Evolutionary conservation across 2,797 vertebrate genomes (phyloP).

Genomic region (Streptopelia turtur): DNA sequence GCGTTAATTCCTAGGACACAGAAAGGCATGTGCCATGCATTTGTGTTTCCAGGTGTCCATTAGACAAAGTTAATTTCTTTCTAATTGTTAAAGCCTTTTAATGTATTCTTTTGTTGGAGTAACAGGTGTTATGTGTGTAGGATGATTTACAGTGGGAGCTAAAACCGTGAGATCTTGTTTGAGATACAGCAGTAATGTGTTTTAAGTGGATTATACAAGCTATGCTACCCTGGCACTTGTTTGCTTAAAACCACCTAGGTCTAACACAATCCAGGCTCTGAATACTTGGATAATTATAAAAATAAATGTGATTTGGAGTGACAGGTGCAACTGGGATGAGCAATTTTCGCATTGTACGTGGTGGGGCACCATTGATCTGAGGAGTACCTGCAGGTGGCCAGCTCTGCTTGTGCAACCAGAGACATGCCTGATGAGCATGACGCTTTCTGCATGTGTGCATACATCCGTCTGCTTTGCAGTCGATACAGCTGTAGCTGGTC

Average conservation of each 20-base stretch:
- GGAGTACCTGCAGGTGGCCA: not conserved
- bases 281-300: not conserved
- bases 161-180: slow-evolving; percentile 34
- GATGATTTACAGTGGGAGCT: slow-evolving; percentile 15
- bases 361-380: not conserved
- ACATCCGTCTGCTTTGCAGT: not conserved
- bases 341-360: not conserved
- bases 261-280: not conserved
- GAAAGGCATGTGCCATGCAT: not conserved
- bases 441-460: no score
- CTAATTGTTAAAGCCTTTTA: slow-evolving; percentile 22
- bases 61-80: slow-evolving; percentile 25
- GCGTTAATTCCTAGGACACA: not conserved
- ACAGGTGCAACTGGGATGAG: not conserved
- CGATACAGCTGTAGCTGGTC: not conserved
- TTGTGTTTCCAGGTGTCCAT: not conserved
- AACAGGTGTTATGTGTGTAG: not conserved
- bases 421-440: not conserved
- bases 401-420: not conserved
- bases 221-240: slow-evolving; percentile 2
- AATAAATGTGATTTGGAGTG: not conserved
- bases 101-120: not conserved
- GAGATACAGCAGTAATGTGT: not conserved
- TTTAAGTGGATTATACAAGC: slow-evolving; percentile 17
- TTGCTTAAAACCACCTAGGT: slow-evolving; percentile 6